phyloP scores from a whole-genome alignment of 2,797 vertebrate genomes.

The Pyrocephalus nanus region DNA sequence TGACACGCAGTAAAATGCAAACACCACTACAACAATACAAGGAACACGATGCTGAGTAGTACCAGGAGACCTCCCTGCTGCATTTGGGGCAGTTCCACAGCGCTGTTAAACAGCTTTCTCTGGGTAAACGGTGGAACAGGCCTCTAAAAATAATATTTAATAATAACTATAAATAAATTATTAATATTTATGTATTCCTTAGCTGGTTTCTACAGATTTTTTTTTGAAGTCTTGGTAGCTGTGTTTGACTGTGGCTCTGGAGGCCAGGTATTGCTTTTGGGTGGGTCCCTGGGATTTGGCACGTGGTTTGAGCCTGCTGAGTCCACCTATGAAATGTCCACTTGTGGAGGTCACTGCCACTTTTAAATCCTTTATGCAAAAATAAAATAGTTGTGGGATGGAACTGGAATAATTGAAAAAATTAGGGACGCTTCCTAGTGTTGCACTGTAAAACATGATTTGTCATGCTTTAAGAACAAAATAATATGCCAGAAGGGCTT shows the following conservation, averaged over 20 bases:
- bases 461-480: not conserved
- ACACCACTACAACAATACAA: not conserved
- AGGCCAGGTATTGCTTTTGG: accelerated
- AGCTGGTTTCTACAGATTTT: not conserved
- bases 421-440: accelerated
- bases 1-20: not conserved
- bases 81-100: not conserved
- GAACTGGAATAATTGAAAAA: not conserved
- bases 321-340: not conserved
- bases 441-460: not conserved
- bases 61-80: not conserved
- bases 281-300: not conserved
- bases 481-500: not conserved
- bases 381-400: not conserved
- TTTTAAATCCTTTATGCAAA: not conserved
- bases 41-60: not conserved
- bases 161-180: not conserved
- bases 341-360: not conserved
- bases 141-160: not conserved
- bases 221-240: not conserved
- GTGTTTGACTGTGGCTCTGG: not conserved
- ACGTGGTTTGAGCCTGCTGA: not conserved
- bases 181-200: not conserved
- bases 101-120: not conserved
- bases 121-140: not conserved